Base-by-base conservation (phyloP, 2,888 invertebrate species). In the Homarus gammarus region DNA sequence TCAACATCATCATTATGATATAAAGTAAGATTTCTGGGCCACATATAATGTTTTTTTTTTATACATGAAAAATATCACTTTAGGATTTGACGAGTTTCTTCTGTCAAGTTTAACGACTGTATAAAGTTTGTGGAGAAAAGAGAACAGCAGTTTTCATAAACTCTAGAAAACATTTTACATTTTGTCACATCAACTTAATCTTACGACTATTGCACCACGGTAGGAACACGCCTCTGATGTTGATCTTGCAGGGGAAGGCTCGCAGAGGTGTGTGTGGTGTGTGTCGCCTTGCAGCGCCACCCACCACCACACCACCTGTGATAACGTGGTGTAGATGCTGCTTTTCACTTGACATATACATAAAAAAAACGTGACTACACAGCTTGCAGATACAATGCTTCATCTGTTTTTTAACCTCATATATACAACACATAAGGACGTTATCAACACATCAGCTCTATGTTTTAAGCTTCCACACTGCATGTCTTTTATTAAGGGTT, bases 201-300 rank as follows among this genome's bases (percentile, higher is more conserved):
- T 83, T 83, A 83, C 83, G 83, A 83, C 83, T 83, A 83, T 83
- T 83, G 83, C 83, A 83, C 83, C 83, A 83, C 70, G 61, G 83
- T 83, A 83, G 83, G 83, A 83, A 83, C 72, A 70, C 83, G 75
- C 75, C 75, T 83, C 83, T 83, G 70, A 72, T 51, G 51, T 49
- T 33, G 70, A 70, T 83, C 83, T 51, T 72, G 70, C 72, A 72
- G 44, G 44, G 51, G 56, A 77, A 56, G 12, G 64, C 6, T 22
- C 3, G 8, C 31, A 6, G 27, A 6, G 8, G 64, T 56, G 61
- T 8, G 75, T 49, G 75, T 49, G 44, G 44, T 44, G 12, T 12
- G 44, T 12, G 44, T 44, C 44, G 6, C 44, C 44, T 8, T 12
- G 12, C 6, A 44, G 6, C 36, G 27, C 64, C 27, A 22, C 12